Conservation (phyloP, 1,140 invertebrate genomes). For the Listronotus oregonensis region DNA sequence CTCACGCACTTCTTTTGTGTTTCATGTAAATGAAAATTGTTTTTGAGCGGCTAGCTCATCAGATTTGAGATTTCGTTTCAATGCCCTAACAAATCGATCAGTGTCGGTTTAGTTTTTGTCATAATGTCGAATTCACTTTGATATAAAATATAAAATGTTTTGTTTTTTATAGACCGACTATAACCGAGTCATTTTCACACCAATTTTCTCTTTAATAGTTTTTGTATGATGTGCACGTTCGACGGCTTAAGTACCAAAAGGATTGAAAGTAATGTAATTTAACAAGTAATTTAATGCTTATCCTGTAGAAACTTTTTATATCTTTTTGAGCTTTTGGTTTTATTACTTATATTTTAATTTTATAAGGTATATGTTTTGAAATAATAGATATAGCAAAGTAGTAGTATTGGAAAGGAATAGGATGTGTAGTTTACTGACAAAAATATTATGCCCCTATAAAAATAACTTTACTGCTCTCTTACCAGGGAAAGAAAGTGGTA, state of each 20-base stretch:
- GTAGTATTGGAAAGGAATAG: no score
- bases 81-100: background rate
- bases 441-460: no score
- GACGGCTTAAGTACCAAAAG: background rate
- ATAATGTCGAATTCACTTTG: background rate
- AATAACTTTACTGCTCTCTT: no score
- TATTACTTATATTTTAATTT: no score
- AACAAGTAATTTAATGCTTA: slow-evolving; percentile 16
- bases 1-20: slow-evolving; percentile 17
- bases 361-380: no score
- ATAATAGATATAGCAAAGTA: no score
- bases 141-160: slow-evolving; percentile 8
- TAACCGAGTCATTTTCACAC: slow-evolving; percentile 14
- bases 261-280: slow-evolving; percentile 5
- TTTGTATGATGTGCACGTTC: slow-evolving; percentile 9
- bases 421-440: no score
- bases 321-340: background rate
- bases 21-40: slow-evolving; percentile 4
- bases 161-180: slow-evolving; percentile 4
- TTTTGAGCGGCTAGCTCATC: background rate
- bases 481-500: no score
- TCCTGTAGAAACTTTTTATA: background rate
- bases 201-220: slow-evolving; percentile 15
- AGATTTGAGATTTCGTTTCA: no score
- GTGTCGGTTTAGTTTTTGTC: slow-evolving; percentile 1